A percentile compares a stretch with the other conserved stretches of the same genome.
These are phyloP conservation scores for Zaprionus ornatus DNA, from an alignment of 1,140 invertebrate genomes.

Conservation along the genomic window DNA sequence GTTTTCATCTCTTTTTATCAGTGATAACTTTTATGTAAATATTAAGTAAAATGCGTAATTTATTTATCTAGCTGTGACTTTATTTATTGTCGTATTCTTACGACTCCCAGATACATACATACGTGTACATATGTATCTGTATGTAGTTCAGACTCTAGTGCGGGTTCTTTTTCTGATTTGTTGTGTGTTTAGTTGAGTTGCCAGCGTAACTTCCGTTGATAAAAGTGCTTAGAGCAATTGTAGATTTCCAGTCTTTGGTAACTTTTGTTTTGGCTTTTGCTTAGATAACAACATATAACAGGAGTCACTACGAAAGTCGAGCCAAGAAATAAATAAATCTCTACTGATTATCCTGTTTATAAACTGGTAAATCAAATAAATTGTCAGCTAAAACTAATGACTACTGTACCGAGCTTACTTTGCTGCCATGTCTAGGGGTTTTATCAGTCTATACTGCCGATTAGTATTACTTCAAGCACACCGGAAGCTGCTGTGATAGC, in stretches of 20 bases:
- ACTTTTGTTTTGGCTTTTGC: conserved; percentile 10
- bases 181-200: conserved; percentile 1
- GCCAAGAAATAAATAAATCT: not conserved
- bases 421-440: not conserved
- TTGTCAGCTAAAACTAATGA: not conserved
- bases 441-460: conserved; percentile 24
- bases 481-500: conserved; percentile 34
- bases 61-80: conserved; percentile 39
- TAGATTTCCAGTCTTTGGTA: conserved; percentile 14
- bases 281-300: conserved; percentile 10
- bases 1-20: conserved; percentile 1
- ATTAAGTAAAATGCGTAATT: conserved; percentile 53
- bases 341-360: not conserved
- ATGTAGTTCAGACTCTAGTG: not conserved
- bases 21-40: conserved; percentile 21
- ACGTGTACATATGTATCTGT: conserved; percentile 4
- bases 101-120: conserved; percentile 13
- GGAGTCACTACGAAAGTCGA: not conserved
- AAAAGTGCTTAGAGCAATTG: conserved; percentile 6
- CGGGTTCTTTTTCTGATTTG: conserved; percentile 9
- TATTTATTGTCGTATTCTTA: conserved; percentile 39
- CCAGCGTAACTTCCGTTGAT: conserved; percentile 35
- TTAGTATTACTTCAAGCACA: conserved; percentile 4
- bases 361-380: not conserved
- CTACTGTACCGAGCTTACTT: conserved; percentile 6